Evolutionary conservation across 2,113 vertebrate species (phyloP).

Genomic region (Archilochus colubris): DNA sequence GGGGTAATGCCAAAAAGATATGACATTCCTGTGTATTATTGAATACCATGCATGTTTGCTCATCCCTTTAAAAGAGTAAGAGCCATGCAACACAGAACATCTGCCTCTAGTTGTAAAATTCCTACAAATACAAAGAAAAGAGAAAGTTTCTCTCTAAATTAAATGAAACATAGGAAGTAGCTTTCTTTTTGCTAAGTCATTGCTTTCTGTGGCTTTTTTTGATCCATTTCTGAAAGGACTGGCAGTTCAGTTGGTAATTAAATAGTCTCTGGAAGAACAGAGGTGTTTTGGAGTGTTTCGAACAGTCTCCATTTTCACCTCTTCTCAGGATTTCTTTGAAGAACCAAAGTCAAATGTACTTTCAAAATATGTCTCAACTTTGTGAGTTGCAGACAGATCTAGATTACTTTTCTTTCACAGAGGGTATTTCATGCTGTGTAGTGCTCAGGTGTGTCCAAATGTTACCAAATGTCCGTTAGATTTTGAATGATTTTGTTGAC

Average conservation of each 20-base stretch:
- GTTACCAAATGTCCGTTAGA: not conserved
- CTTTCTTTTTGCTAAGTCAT: constrained; percentile 61
- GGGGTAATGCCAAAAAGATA: not conserved
- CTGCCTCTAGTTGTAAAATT: constrained; percentile 38
- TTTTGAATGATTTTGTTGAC: not conserved
- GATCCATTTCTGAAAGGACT: constrained; percentile 58
- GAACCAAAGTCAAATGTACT: constrained; percentile 41
- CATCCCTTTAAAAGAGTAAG: not conserved
- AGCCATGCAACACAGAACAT: not conserved
- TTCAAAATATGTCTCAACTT: constrained; percentile 41
- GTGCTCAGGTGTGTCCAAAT: not conserved
- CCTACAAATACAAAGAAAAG: not conserved
- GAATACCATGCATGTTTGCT: not conserved
- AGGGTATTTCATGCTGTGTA: not conserved
- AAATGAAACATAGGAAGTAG: constrained; percentile 13
- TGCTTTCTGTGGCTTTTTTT: constrained; percentile 58
- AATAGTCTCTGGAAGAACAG: constrained; percentile 28
- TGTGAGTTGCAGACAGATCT: not conserved
- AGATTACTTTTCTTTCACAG: not conserved
- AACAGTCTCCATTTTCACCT: constrained; percentile 34
- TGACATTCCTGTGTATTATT: constrained; percentile 9
- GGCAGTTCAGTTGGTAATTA: constrained; percentile 58
- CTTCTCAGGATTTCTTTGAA: constrained; percentile 57
- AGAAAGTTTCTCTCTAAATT: constrained; percentile 8
- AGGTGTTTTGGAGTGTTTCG: constrained; percentile 43